Base-by-base conservation (phyloP, 2,888 invertebrate species). In the Hartigia nigra region DNA sequence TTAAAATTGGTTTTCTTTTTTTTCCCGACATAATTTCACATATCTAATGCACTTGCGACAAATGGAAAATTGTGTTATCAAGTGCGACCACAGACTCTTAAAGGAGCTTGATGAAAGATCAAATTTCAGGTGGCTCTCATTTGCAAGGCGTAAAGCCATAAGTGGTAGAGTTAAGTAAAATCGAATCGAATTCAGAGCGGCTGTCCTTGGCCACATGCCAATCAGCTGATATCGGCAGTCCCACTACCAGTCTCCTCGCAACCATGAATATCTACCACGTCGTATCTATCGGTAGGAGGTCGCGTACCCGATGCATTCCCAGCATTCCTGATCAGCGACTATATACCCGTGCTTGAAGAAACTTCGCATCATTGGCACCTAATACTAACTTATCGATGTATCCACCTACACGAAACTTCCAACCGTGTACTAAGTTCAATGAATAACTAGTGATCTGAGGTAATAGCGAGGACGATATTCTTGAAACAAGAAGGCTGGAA, bases 291-390 rank as follows among this genome's bases (percentile, higher is more conserved):
- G 37, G 35, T 35, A 23, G 76, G 76, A 78, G 80, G 78, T 78
- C 79, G 74, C 78, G 75, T 75, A 75, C 74, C 69, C 76, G 74
- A 23, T 79, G 75, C 78, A 80, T 83, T 83, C 78, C 69, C 74
- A 76, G 76, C 81, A 81, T 84, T 83, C 78, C 76, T 75, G 81
- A 78, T 81, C 82, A 84, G 83, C 82, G 78, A 76, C 79, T 75
- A 77, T 82, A 81, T 83, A 81, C 82, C 82, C 79, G 79, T 37
- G 12, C 77, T 55, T 55, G 55, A 55, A 77, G 70, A 74, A 74
- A 70, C 36, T 69, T 76, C 79, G 35, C 70, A 39, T 75, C 74
- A 70, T 72, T 69, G 31, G 76, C 78, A 75, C n/a, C 75, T 31
- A 78, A 37, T 23, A 55, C 74, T 12, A 55, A n/a, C 74, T 39